Evolutionary conservation across 2,797 vertebrate genomes (phyloP).

Genomic region (Craterocephalus amniculus): DNA sequence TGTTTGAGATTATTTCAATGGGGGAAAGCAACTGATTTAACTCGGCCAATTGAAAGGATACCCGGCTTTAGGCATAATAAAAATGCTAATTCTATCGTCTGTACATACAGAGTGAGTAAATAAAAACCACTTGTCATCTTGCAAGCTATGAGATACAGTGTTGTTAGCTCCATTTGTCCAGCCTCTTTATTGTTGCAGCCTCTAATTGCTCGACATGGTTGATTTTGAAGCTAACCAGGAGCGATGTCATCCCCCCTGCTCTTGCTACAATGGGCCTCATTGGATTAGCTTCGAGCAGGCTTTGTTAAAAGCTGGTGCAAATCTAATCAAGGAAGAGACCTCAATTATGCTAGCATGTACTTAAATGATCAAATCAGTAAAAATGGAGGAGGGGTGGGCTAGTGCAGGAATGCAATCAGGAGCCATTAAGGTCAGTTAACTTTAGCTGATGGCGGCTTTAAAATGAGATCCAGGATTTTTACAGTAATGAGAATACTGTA

Average conservation of each 20-base stretch:
- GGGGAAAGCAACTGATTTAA: not conserved
- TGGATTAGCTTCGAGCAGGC: slow-evolving; percentile 78
- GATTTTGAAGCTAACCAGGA: slow-evolving; percentile 69
- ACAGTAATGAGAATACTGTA: slow-evolving; percentile 66
- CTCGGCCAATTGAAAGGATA: not conserved
- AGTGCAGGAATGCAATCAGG: slow-evolving; percentile 60
- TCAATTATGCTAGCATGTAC: slow-evolving; percentile 78
- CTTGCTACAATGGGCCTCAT: slow-evolving; percentile 71
- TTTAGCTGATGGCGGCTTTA: slow-evolving; percentile 73
- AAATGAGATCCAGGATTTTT: slow-evolving; percentile 59
- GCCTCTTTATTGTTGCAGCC: slow-evolving; percentile 45
- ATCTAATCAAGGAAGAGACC: slow-evolving; percentile 81
- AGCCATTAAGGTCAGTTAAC: slow-evolving; percentile 68
- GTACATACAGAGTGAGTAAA: not conserved
- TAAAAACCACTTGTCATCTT: slow-evolving; percentile 21
- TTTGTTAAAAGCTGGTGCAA: slow-evolving; percentile 80
- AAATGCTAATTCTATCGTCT: not conserved
- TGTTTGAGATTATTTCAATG: not conserved
- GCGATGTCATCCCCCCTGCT: slow-evolving; percentile 57
- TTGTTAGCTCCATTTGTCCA: slow-evolving; percentile 19
- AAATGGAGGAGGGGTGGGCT: slow-evolving; percentile 35
- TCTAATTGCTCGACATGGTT: slow-evolving; percentile 51
- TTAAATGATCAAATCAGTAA: slow-evolving; percentile 75
- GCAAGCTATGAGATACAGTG: slow-evolving; percentile 16
- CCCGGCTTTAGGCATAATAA: not conserved